phyloP scores from a whole-genome alignment of 2,113 vertebrate genomes.

The Cervus canadensis region DNA sequence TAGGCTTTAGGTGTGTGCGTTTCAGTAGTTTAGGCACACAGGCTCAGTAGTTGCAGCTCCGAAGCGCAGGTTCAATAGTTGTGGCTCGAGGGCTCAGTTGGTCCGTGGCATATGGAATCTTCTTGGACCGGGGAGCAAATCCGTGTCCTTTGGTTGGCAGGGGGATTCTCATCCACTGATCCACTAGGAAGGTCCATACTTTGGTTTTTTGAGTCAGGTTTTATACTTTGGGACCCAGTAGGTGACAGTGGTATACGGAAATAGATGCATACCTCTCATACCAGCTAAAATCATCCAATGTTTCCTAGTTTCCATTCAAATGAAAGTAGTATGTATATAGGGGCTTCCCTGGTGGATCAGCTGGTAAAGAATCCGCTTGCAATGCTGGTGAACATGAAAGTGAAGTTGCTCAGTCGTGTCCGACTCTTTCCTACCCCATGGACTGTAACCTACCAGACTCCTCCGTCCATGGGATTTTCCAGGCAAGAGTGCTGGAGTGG shows the following conservation, averaged over 20 bases:
- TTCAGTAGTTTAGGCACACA: not conserved
- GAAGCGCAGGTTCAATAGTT: not conserved
- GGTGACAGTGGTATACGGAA: not conserved
- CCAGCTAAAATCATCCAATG: not conserved
- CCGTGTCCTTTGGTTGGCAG: not conserved
- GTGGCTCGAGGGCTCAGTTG: not conserved
- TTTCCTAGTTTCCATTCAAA: not conserved
- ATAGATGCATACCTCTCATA: not conserved
- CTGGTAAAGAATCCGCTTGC: not conserved
- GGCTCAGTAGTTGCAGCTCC: not conserved
- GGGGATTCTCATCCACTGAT: not conserved
- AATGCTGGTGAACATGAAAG: not conserved
- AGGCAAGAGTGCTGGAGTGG: not conserved
- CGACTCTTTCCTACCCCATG: not conserved
- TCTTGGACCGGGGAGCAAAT: not conserved
- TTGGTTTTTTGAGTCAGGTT: not conserved
- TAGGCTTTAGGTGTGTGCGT: not conserved
- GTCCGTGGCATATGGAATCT: not conserved
- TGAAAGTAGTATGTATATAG: not conserved
- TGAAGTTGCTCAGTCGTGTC: not conserved
- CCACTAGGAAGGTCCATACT: not conserved
- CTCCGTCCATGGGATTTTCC: not conserved
- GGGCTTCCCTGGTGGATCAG: not conserved
- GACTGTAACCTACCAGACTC: not conserved
- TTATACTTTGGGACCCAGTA: not conserved